Evolutionary conservation across 2,888 invertebrate species (phyloP).

Genomic region (Drosophila villosipedis): DNA sequence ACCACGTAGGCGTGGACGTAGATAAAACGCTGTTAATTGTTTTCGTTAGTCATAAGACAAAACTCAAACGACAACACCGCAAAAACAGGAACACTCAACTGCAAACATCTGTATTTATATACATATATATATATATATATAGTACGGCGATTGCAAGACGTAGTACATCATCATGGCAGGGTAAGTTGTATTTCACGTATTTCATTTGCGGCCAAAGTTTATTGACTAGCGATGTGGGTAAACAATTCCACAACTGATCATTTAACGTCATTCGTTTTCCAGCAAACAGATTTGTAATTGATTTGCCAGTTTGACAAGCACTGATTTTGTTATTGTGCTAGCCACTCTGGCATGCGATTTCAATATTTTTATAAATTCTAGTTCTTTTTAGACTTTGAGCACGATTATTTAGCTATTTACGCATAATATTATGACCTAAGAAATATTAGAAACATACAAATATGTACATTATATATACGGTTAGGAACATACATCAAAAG

Average conservation of each 20-base stretch:
- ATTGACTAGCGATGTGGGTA: constrained; percentile 25
- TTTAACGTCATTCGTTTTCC: constrained; percentile 37
- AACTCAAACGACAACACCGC: not conserved
- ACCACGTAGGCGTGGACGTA: constrained; percentile 56
- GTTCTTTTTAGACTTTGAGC: not conserved
- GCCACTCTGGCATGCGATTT: not conserved
- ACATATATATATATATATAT: constrained; percentile 18
- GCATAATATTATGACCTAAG: not conserved
- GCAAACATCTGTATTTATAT: constrained; percentile 36
- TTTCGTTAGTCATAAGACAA: constrained; percentile 65
- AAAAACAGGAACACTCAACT: constrained; percentile 32
- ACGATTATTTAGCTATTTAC: not conserved
- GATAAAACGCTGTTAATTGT: constrained; percentile 71
- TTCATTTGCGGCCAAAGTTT: constrained; percentile 12
- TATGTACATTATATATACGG: not conserved
- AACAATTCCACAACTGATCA: constrained; percentile 33
- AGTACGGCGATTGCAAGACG: constrained; percentile 21
- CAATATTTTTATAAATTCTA: not conserved
- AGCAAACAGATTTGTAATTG: constrained; percentile 9
- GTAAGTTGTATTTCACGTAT: constrained; percentile 14
- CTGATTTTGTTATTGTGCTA: not conserved
- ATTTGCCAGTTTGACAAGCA: constrained; percentile 28
- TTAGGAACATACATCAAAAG: not conserved
- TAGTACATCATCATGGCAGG: constrained; percentile 39
- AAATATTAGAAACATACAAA: not conserved